Evolutionary conservation across 2,797 vertebrate genomes (phyloP), one percentile per base, ranked within the genome.

Genomic region (Otus scops): DNA sequence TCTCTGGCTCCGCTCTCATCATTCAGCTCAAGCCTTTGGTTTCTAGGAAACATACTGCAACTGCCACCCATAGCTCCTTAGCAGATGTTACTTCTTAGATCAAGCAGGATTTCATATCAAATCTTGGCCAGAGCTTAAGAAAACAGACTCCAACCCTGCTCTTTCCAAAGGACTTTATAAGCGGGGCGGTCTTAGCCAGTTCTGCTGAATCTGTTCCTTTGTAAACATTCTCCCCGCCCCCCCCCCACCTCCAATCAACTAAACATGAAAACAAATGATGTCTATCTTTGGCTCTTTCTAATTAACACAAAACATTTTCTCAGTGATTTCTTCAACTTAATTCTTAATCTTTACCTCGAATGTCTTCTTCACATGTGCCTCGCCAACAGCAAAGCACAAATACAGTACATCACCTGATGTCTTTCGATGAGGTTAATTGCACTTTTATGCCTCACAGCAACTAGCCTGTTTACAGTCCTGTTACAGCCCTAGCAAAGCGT

Each of bases 11-110:
- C 21, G 34, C 19, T 80, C 28, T 92, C 69, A 65, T 91, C 24
- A 78, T n/a, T 78, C 60, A 92, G 38, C 73, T 80, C 56, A 68
- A 91, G 53, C 27, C 34, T 93, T 85, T 91, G 75, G 87, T 96
- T 96, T 96, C 89, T 85, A 89, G 85, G 75, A 92, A 91, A 93
- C 71, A 88, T 47, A 65, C 12, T 76, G 53, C 57, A 75, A 38
- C 76, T 84, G 85, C 78, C 27, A 79, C 32, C 59, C 64, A 4
- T 74, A 67, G 47, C 65, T 89, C 63, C 47, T 95, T 39, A 87
- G 73, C 94, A 96, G 87, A 59, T 85, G 85, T 75, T 92, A 80
- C 78, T 84, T 68, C 50, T 85, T 38, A 75, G 57, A 80, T 83
- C 26, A 78, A 77, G 65, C 45, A 84, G 26, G 34, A 84, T 92